phyloP scores from a whole-genome alignment of 2,113 vertebrate genomes.

The Melanostigma gelatinosum region DNA sequence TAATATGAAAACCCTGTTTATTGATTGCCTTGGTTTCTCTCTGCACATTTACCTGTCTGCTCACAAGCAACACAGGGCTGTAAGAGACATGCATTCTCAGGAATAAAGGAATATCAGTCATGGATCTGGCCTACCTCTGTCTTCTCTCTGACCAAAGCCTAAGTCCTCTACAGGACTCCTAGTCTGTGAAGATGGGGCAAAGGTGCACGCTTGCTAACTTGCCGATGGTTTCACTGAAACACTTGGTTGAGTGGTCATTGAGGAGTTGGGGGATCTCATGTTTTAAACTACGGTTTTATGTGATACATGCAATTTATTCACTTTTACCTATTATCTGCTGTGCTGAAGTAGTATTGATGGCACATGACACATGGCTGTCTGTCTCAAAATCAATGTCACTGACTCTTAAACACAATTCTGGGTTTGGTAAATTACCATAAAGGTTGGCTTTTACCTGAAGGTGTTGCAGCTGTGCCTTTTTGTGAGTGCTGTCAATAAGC shows the following conservation, averaged over 20 bases:
- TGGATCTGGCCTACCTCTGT: constrained; percentile 58
- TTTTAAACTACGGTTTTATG: not conserved
- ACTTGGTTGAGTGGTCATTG: constrained; percentile 6
- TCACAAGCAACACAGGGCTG: constrained; percentile 21
- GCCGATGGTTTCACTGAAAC: constrained; percentile 43
- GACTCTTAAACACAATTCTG: constrained; percentile 21
- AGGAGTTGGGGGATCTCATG: not conserved
- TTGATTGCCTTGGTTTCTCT: constrained; percentile 52
- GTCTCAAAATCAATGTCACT: constrained; percentile 39
- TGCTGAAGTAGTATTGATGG: not conserved
- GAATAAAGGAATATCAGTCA: constrained; percentile 59
- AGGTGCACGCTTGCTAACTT: constrained; percentile 40
- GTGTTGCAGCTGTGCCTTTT: not conserved
- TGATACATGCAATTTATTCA: constrained; percentile 3
- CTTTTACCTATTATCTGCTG: constrained; percentile 18
- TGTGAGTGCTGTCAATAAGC: constrained; percentile 8
- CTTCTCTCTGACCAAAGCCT: constrained; percentile 58
- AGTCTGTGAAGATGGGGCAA: constrained; percentile 60
- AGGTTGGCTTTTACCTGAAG: not conserved
- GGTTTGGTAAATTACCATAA: constrained; percentile 16
- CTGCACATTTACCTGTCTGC: constrained; percentile 42
- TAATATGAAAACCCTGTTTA: constrained; percentile 52
- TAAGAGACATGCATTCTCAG: constrained; percentile 41
- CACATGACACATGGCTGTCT: not conserved
- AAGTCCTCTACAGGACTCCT: constrained; percentile 57